phyloP scores from a whole-genome alignment of 2,113 vertebrate genomes.

The Clinocottus analis region DNA sequence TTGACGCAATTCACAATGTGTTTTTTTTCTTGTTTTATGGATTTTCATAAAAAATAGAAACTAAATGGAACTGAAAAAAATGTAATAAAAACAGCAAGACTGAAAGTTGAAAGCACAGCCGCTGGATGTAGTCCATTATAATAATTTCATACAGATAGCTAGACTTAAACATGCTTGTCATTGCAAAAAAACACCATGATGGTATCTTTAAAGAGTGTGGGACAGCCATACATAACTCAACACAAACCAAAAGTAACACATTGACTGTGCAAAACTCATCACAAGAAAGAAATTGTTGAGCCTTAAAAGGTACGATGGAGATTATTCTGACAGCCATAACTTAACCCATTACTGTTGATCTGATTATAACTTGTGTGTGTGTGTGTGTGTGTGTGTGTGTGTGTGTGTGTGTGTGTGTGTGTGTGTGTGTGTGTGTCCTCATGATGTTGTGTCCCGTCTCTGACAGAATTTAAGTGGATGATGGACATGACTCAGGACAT shows the following conservation, averaged over 20 bases:
- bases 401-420: too few relatives aligned
- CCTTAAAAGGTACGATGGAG: background rate
- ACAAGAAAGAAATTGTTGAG: background rate
- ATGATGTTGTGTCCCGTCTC: background rate
- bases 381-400: too few relatives aligned
- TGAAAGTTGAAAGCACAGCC: background rate
- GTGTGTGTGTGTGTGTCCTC: too few relatives aligned
- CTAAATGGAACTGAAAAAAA: background rate
- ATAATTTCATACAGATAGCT: background rate
- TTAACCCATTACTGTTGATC: background rate
- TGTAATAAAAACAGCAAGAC: background rate
- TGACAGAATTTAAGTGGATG: background rate
- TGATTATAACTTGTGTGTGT: too few relatives aligned
- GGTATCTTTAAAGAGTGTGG: background rate
- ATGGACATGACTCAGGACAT: background rate
- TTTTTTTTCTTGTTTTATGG: background rate
- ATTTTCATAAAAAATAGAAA: background rate
- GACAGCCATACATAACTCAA: background rate
- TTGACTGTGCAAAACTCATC: background rate
- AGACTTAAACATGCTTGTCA: background rate
- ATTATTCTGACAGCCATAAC: background rate
- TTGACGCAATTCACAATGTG: background rate
- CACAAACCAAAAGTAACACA: background rate
- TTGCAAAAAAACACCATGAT: background rate
- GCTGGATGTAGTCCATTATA: background rate